These are phyloP conservation scores for Micoletzkya japonica DNA, from an alignment of 2,888 invertebrate species.

Conservation along the genomic window DNA sequence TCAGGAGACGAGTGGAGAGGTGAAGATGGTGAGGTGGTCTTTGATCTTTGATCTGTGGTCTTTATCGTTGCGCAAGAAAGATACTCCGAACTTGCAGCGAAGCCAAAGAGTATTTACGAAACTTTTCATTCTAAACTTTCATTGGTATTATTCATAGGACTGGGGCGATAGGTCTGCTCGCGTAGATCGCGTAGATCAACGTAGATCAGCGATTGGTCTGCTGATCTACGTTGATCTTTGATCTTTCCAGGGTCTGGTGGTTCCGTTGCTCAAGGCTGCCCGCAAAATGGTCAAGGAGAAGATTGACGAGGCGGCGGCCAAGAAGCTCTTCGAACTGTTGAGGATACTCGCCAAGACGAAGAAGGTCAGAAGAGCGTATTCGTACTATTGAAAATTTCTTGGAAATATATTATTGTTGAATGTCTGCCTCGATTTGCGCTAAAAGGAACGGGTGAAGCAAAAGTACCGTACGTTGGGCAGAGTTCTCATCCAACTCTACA, in stretches of 20 bases:
- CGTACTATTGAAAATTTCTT: neutral
- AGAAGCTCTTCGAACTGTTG: slow-evolving; percentile 32
- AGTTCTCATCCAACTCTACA: neutral
- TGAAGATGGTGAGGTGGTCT: slow-evolving; percentile 37
- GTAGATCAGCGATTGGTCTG: too few relatives aligned
- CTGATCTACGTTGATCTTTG: too few relatives aligned
- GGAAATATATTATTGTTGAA: neutral
- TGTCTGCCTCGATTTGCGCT: neutral
- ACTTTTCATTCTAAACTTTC: neutral
- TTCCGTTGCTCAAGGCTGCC: slow-evolving; percentile 36
- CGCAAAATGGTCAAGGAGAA: slow-evolving; percentile 37
- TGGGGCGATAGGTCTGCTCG: too few relatives aligned
- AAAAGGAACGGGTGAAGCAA: too few relatives aligned
- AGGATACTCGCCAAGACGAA: slow-evolving; percentile 34
- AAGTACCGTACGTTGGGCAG: neutral
- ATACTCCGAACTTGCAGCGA: too few relatives aligned
- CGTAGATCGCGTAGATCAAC: too few relatives aligned
- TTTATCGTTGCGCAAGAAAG: neutral
- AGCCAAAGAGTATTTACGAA: too few relatives aligned
- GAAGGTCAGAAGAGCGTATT: slow-evolving; percentile 22
- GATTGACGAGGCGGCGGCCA: slow-evolving; percentile 26
- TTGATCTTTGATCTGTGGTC: neutral
- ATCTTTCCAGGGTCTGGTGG: slow-evolving; percentile 35
- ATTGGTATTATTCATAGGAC: too few relatives aligned
- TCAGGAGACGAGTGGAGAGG: slow-evolving; percentile 33